Conservation (phyloP, 2,113 vertebrate species). For the Taurulus bubalis region DNA sequence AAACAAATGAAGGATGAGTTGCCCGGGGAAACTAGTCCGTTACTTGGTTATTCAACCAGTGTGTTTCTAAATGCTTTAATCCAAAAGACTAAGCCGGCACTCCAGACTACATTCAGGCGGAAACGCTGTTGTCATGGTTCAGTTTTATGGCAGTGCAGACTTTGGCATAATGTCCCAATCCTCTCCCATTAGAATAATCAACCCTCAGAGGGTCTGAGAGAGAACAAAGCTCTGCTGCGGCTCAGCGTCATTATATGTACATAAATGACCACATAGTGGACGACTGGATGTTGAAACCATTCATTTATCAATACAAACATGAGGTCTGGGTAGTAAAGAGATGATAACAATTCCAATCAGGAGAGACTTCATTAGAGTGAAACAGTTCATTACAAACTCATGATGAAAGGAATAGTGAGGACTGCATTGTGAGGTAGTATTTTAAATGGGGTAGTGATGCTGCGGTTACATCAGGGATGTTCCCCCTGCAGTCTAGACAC, state of each 20-base stretch:
- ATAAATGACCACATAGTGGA: not conserved
- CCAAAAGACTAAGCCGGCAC: conserved; percentile 38
- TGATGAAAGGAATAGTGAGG: not conserved
- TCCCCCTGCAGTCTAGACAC: not conserved
- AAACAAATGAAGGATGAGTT: conserved; percentile 45
- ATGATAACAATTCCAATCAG: not conserved
- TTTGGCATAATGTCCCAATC: not conserved
- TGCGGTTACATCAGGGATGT: not conserved
- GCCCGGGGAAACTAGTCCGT: conserved; percentile 45
- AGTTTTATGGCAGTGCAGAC: not conserved
- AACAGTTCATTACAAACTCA: not conserved
- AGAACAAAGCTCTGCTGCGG: not conserved
- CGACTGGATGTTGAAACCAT: not conserved
- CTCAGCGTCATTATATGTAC: not conserved
- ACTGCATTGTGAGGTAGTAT: not conserved
- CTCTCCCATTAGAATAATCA: not conserved
- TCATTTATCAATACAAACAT: not conserved
- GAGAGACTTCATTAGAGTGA: not conserved
- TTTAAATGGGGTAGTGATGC: not conserved
- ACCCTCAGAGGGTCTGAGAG: not conserved
- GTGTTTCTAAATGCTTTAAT: conserved; percentile 50
- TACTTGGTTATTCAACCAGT: conserved; percentile 39
- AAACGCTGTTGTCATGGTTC: conserved; percentile 37
- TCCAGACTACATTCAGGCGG: conserved; percentile 29
- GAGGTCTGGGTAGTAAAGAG: not conserved